Conservation (phyloP, 2,113 vertebrate genomes). For the Microcebus ravelobensis region DNA sequence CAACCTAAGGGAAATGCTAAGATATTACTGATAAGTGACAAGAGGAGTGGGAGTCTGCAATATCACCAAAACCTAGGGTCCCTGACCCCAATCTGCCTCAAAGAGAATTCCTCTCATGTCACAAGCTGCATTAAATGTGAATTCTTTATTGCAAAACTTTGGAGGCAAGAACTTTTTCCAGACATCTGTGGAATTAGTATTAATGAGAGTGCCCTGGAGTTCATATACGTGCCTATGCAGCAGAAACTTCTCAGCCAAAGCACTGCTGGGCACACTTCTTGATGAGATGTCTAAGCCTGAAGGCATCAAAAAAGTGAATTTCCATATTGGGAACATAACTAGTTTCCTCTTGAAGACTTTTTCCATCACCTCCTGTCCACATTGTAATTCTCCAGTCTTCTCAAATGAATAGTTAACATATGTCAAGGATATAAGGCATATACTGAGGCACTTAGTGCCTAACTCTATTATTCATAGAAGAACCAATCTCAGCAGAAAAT, state of each 20-base stretch:
- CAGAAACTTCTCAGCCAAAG: constrained; percentile 65
- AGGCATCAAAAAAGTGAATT: constrained; percentile 78
- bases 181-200: constrained; percentile 71
- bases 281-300: constrained; percentile 77
- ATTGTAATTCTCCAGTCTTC: constrained; percentile 74
- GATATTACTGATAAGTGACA: constrained; percentile 6
- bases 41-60: constrained; percentile 36
- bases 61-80: constrained; percentile 47
- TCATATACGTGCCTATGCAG: constrained; percentile 43
- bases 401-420: constrained; percentile 74
- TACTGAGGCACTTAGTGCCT: constrained; percentile 20
- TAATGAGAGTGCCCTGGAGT: constrained; percentile 77
- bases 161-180: constrained; percentile 65
- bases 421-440: constrained; percentile 66
- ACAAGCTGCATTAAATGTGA: constrained; percentile 53
- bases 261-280: constrained; percentile 68
- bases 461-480: constrained; percentile 51
- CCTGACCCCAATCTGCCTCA: constrained; percentile 70
- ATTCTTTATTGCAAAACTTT: constrained; percentile 73
- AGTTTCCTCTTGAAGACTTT: constrained; percentile 67
- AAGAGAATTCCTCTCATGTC: constrained; percentile 51
- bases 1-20: constrained; percentile 36
- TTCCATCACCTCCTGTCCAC: constrained; percentile 68
- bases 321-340: constrained; percentile 73
- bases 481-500: constrained; percentile 69